Evolutionary conservation across 2,113 vertebrate species (phyloP), one percentile per base, ranked within the genome.

Genomic region (Mola mola): DNA sequence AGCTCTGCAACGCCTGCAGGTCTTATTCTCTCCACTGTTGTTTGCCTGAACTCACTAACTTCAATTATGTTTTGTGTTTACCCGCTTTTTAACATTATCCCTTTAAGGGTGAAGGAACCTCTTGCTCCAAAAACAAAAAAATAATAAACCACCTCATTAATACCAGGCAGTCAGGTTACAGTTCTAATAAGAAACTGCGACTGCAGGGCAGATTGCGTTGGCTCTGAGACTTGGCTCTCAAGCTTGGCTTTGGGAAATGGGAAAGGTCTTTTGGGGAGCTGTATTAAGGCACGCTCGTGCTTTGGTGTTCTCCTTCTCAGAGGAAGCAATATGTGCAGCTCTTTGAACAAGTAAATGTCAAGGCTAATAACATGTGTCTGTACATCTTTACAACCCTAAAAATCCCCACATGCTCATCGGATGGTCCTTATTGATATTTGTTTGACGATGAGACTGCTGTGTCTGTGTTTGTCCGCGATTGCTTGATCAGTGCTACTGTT

Each of bases 281-380:
- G 28, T 19, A 31, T 13, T 71, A 51, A 72, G 58, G 51, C 37
- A 16, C 46, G 21, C 49, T 17, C 37, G 75, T n/a, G 66, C 77
- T 75, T 28, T 29, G 25, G 48, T 52, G 57, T 50, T 49, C 55
- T 81, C 19, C 53, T 81, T 78, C 86, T 81, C 81, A 52, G 66
- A 67, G 36, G 50, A 56, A 52, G 67, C 48, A 82, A 85, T 80
- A 70, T 59, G 62, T 62, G 72, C 49, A 69, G 58, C 77, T 52
- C 50, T 52, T 75, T 72, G 52, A 75, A 37, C 59, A 74, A 74
- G 79, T 75, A 76, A 83, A 74, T 80, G 79, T 78, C 69, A 82
- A 64, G 64, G 40, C 41, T 51, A 75, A 64, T 61, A 48, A 72
- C 43, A 43, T 7, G 65, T 42, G 40, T 66, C 81, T 48, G 64